These are phyloP conservation scores for Callocephalon fimbriatum DNA, from an alignment of 2,113 vertebrate species.

Conservation along the genomic window DNA sequence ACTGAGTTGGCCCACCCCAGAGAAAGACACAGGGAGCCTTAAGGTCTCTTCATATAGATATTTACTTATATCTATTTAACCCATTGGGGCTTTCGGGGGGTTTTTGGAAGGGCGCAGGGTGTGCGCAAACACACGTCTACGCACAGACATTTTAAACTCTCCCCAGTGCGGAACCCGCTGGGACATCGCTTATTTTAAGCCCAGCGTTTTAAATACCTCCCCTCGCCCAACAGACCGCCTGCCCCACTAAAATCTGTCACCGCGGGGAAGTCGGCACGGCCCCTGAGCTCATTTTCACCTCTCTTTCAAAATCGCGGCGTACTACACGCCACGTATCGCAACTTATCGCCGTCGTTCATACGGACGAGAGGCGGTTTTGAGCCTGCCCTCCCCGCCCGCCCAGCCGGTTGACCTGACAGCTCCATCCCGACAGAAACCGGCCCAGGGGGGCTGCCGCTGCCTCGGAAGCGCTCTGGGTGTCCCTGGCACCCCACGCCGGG, in stretches of 20 bases:
- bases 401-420: background rate
- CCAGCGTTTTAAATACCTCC: background rate
- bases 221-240: too few species aligned
- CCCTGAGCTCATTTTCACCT: background rate
- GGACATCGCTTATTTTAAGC: background rate
- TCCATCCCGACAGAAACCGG: background rate
- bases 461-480: accelerated
- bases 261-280: too few species aligned
- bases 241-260: background rate
- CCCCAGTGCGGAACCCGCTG: accelerated
- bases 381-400: background rate
- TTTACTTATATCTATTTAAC: background rate
- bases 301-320: background rate
- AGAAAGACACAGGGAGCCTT: accelerated
- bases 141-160: background rate
- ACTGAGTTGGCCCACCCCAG: too few species aligned
- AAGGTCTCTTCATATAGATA: too few species aligned
- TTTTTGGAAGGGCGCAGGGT: accelerated
- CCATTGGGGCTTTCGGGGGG: accelerated
- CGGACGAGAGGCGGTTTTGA: background rate
- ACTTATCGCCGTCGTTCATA: accelerated
- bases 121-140: accelerated
- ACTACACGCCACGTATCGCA: background rate
- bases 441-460: background rate
- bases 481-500: background rate